Base-by-base conservation (phyloP, 1,140 invertebrate species). In the Platyscapa corneri region DNA sequence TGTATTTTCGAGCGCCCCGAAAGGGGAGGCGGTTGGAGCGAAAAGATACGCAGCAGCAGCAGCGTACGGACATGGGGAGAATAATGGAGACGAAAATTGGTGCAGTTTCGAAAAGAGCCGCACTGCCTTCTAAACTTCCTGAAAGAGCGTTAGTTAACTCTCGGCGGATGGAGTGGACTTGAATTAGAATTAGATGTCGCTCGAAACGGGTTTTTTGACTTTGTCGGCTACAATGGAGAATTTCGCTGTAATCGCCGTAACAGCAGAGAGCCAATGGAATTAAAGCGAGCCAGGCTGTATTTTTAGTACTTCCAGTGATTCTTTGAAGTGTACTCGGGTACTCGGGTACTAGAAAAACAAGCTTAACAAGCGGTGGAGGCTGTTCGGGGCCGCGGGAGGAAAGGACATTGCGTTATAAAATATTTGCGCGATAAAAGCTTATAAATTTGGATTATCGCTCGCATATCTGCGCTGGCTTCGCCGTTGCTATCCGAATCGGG, bases 81-180 rank as follows among this genome's bases (percentile, higher is more conserved):
- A 75, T 75, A 75, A 75, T 75, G 30, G 72, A 49, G 72, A 75
- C 46, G 37, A 46, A 49, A 75, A 75, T 75, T 75, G 27, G 7
- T n/a, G 72, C 18, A n/a, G 20, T 75, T 49, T 12, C 12, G 72
- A 74, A 37, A 46, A 7, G 27, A 23, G 30, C 3, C 3, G 18
- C 67, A 6, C 67, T 70, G 20, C 32, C 6, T 12, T 46, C 42
- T 46, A 39, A 70, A 70, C 1, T 37, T 70, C 14, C 0, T 70
- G 14, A 70, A 70, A 70, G 32, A 0, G 39, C 34, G 20, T n/a
- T n/a, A n/a, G n/a, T 30, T 72, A 34, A 0, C 37, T 39, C 37
- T 74, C 12, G 2, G 23, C 23, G 0, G 37, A 39, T 70, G 18
- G 27, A n/a, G 3, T 42, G 16, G 16, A 72, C 23, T 74, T 32